phyloP scores from a whole-genome alignment of 1,140 invertebrate species.

The Nymphalis io region DNA sequence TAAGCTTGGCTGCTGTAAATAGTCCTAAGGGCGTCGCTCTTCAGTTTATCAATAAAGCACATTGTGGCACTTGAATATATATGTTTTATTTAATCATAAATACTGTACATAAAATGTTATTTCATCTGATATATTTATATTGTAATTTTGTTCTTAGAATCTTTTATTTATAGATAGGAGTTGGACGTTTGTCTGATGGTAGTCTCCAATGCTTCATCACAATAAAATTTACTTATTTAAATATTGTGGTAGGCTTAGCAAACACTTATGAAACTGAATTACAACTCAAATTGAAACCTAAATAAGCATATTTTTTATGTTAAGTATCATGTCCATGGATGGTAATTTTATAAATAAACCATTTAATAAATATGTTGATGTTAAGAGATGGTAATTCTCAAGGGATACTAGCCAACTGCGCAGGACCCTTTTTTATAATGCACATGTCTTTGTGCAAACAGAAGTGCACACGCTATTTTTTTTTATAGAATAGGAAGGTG shows the following conservation, averaged over 20 bases:
- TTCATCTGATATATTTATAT: too few relatives aligned
- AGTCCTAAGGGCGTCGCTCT: slow-evolving; percentile 51
- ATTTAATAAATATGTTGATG: background rate
- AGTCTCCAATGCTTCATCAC: too few relatives aligned
- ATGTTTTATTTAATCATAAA: slow-evolving; percentile 44
- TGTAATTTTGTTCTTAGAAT: too few relatives aligned
- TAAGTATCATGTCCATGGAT: slow-evolving; percentile 6
- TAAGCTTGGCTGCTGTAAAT: slow-evolving; percentile 49
- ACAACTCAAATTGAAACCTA: slow-evolving; percentile 12
- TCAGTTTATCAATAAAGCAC: slow-evolving; percentile 68
- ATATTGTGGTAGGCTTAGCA: background rate
- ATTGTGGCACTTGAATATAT: slow-evolving; percentile 55
- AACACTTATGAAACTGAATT: background rate
- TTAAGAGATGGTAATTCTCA: too few relatives aligned
- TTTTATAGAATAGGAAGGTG: too few relatives aligned
- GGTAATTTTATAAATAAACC: slow-evolving; percentile 29
- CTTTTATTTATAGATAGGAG: too few relatives aligned
- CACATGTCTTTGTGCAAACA: too few relatives aligned
- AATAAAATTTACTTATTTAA: background rate
- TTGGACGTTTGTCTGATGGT: too few relatives aligned
- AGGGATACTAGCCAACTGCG: too few relatives aligned
- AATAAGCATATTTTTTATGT: slow-evolving; percentile 2
- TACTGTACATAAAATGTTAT: too few relatives aligned
- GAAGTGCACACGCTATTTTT: too few relatives aligned
- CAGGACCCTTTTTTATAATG: too few relatives aligned